phyloP scores from a whole-genome alignment of 2,797 vertebrate genomes.

The Enteromius unitaeniatus region DNA sequence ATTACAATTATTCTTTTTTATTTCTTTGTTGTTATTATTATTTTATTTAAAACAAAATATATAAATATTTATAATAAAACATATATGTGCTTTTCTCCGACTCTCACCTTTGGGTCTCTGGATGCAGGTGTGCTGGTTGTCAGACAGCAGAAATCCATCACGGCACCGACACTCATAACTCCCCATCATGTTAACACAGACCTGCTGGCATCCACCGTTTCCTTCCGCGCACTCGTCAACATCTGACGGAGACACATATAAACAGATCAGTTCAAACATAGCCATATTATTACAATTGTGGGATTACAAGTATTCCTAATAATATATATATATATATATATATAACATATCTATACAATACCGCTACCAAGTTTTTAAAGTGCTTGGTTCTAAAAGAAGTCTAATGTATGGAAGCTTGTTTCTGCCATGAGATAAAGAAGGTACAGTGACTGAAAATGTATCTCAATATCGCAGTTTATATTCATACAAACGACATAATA shows the following conservation, averaged over 20 bases:
- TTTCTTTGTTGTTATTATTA: no score
- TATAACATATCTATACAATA: neutral
- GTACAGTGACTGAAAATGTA: neutral
- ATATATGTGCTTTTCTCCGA: neutral
- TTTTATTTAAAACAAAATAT: no score
- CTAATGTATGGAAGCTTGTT: neutral
- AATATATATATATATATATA: neutral
- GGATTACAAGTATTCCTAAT: neutral
- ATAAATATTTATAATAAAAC: no score
- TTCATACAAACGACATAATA: no score
- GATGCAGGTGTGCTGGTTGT: conserved; percentile 99
- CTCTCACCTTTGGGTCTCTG: conserved; percentile 93
- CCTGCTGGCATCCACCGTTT: conserved; percentile 97
- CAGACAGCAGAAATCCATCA: conserved; percentile 97
- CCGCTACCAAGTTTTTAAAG: neutral
- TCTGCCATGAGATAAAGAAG: neutral
- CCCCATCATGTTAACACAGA: conserved; percentile 99
- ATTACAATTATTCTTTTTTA: no score
- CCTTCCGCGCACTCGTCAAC: conserved; percentile 95
- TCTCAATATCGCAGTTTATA: neutral
- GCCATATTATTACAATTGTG: neutral
- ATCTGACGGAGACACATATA: conserved; percentile 77
- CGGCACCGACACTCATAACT: conserved; percentile 97
- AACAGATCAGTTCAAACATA: neutral
- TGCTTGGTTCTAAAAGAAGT: neutral